Conservation (phyloP, 2,888 invertebrate species). For the Microctonus hyperodae region DNA sequence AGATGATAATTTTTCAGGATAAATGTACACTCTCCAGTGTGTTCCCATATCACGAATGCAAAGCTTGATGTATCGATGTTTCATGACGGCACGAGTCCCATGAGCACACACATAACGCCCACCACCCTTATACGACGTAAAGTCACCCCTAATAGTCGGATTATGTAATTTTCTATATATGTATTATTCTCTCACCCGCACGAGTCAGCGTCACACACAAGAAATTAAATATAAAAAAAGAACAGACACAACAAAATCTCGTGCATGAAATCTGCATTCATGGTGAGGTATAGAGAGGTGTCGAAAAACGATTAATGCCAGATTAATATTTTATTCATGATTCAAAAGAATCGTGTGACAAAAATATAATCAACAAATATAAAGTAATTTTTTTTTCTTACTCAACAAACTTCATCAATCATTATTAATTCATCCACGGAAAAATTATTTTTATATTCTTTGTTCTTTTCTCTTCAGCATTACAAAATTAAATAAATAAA, state of each 20-base stretch:
- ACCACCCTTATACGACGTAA: constrained; percentile 45
- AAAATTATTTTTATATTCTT: background rate
- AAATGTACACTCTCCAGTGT: background rate
- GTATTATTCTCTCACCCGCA: constrained; percentile 10
- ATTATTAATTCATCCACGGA: background rate
- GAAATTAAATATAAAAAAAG: background rate
- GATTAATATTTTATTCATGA: constrained; percentile 33
- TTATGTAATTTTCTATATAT: constrained; percentile 47
- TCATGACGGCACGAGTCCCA: constrained; percentile 51
- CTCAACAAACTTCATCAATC: constrained; percentile 8
- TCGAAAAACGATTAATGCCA: constrained; percentile 29
- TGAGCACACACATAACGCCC: constrained; percentile 58
- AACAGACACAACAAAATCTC: background rate
- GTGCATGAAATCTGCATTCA: constrained; percentile 28
- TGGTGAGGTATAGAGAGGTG: constrained; percentile 14
- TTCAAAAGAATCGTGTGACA: constrained; percentile 11
- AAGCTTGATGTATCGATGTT: constrained; percentile 63
- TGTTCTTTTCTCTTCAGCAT: background rate
- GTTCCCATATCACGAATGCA: constrained; percentile 63
- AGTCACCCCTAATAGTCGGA: constrained; percentile 61
- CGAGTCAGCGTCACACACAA: background rate
- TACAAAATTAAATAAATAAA: too few relatives aligned
- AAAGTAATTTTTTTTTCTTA: background rate
- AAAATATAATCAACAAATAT: background rate
- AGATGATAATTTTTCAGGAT: too few relatives aligned